A percentile compares a stretch with the other conserved stretches of the same genome.
phyloP scores from a whole-genome alignment of 92 coral and sea anemone genomes.

The Isaurus tuberculatus region DNA sequence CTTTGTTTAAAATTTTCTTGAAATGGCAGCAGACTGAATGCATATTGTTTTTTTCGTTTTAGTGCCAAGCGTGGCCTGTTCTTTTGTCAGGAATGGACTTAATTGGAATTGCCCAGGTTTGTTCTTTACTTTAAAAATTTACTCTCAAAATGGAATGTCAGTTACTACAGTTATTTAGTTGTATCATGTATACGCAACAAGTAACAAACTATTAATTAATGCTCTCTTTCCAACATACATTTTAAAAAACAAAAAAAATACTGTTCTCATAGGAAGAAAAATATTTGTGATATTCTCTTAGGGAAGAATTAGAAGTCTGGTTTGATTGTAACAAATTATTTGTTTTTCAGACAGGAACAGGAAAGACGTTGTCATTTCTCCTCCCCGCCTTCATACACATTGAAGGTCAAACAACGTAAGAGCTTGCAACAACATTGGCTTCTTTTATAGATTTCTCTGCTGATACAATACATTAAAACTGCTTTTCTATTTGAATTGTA shows the following conservation, averaged over 20 bases:
- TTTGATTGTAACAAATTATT: too few relatives aligned
- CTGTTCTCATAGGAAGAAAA: too few relatives aligned
- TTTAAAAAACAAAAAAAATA: too few relatives aligned
- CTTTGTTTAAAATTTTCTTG: too few relatives aligned
- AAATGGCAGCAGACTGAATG: neutral
- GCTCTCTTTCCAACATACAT: too few relatives aligned
- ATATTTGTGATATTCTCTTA: too few relatives aligned
- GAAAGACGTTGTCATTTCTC: constrained; percentile 92
- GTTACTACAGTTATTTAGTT: neutral
- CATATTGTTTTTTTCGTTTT: neutral
- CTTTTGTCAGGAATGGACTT: constrained; percentile 91
- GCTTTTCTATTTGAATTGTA: neutral
- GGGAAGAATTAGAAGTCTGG: too few relatives aligned
- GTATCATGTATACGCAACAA: too few relatives aligned
- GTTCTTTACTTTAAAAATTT: neutral
- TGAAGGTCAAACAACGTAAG: constrained; percentile 93
- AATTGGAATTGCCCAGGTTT: constrained; percentile 98
- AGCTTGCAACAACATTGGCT: neutral
- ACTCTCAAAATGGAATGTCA: neutral
- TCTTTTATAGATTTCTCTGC: neutral
- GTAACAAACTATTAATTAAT: too few relatives aligned
- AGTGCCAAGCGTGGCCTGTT: constrained; percentile 99
- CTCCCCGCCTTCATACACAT: constrained; percentile 93
- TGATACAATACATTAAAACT: neutral
- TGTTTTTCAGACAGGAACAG: constrained; percentile 91